phyloP scores from a whole-genome alignment of 1,140 invertebrate species.

The Melanaphis sacchari region DNA sequence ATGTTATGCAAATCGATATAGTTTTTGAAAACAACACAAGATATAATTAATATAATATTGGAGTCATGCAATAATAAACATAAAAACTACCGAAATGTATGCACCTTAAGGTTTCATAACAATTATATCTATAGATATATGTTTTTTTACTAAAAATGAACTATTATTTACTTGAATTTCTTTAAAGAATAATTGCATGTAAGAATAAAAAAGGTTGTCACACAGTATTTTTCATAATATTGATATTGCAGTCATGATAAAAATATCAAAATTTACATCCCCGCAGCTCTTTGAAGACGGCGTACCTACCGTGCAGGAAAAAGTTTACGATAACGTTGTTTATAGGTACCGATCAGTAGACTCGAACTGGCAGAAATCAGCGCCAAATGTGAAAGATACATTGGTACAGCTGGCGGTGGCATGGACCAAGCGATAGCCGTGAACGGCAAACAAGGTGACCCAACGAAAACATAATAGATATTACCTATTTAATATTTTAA shows the following conservation, averaged over 20 bases:
- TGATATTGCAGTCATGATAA: not conserved
- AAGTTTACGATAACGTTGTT: conserved; percentile 20
- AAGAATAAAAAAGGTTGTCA: not conserved
- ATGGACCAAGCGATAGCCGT: conserved; percentile 99
- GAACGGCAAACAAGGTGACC: conserved; percentile 80
- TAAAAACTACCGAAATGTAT: not conserved
- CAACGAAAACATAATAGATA: not conserved
- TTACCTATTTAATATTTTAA: no score
- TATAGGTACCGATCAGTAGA: conserved; percentile 70
- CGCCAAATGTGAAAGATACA: conserved; percentile 87
- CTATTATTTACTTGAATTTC: not conserved
- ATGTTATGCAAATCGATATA: not conserved
- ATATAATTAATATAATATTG: not conserved
- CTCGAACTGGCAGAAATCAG: conserved; percentile 84
- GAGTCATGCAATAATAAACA: not conserved
- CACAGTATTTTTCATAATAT: not conserved
- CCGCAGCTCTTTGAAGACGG: not conserved
- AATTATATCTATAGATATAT: not conserved
- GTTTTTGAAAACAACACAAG: not conserved
- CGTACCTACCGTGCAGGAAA: not conserved
- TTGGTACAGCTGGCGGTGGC: conserved; percentile 95
- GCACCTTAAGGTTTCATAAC: not conserved
- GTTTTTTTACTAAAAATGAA: not conserved
- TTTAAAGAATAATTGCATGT: not conserved
- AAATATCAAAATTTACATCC: not conserved